phyloP scores from a whole-genome alignment of 2,113 vertebrate genomes.

The Petroica traversi region DNA sequence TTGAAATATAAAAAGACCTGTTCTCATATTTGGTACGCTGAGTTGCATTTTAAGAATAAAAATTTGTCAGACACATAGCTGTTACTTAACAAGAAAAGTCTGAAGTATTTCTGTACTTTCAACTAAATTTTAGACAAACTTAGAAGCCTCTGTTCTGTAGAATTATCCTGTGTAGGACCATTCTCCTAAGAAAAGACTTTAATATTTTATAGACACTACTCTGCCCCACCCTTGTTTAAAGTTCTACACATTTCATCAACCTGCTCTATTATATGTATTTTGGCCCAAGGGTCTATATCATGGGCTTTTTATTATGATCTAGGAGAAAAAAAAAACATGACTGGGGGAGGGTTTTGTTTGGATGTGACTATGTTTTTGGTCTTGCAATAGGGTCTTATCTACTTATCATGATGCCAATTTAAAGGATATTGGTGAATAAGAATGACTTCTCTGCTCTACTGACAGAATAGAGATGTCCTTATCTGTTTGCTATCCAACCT shows the following conservation, averaged over 20 bases:
- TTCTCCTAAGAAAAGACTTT: background rate
- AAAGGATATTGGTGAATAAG: background rate
- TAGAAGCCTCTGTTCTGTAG: background rate
- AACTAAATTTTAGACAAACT: background rate
- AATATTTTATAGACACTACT: background rate
- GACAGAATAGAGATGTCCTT: background rate
- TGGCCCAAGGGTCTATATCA: background rate
- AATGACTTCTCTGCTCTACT: background rate
- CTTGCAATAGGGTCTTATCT: background rate
- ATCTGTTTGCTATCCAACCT: background rate
- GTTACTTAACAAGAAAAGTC: background rate
- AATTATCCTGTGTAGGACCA: background rate
- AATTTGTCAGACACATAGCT: background rate
- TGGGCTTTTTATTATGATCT: background rate
- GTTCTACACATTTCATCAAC: background rate
- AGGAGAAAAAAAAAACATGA: background rate
- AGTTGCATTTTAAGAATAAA: background rate
- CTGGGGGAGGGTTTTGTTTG: background rate
- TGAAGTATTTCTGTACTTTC: background rate
- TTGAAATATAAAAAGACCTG: background rate
- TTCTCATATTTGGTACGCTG: background rate
- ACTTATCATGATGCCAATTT: background rate
- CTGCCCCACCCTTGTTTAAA: background rate
- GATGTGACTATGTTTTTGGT: background rate
- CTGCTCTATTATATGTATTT: background rate